Percentiles rank a stretch among this genome's conserved stretches.
phyloP scores from a whole-genome alignment of 2,113 vertebrate species.

The Corvus moneduloides region DNA sequence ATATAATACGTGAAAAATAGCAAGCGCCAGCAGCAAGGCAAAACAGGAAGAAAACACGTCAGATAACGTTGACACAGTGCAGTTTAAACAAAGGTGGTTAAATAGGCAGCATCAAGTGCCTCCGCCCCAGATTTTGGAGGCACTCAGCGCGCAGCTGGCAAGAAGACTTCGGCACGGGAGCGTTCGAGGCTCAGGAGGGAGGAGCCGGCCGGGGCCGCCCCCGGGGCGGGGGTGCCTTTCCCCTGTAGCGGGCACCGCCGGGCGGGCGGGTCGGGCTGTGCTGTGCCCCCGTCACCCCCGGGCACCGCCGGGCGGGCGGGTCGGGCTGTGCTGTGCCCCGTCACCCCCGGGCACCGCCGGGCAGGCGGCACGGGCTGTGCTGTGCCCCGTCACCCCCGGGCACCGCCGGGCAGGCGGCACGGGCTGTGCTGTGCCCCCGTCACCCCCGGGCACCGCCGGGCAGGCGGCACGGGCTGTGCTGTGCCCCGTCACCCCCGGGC shows the following conservation, averaged over 20 bases:
- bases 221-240: accelerated
- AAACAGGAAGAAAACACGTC: not conserved
- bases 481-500: not conserved
- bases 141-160: not conserved
- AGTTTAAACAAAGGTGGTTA: not conserved
- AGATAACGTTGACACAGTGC: not conserved
- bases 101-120: not conserved
- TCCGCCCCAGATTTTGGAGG: not conserved
- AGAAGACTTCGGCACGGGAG: accelerated
- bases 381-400: no score
- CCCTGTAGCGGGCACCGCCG: accelerated
- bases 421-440: not conserved
- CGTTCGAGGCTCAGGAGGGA: not conserved
- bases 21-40: not conserved
- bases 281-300: accelerated
- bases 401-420: accelerated
- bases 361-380: not conserved
- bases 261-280: not conserved
- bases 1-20: not conserved
- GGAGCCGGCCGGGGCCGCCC: not conserved
- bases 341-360: no score
- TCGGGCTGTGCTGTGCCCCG: no score
- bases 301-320: not conserved
- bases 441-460: no score
- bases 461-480: not conserved